A percentile compares a stretch with the other conserved stretches of the same genome.
phyloP scores from a whole-genome alignment of 2,888 invertebrate genomes.

The Erpobdella octoculata region DNA sequence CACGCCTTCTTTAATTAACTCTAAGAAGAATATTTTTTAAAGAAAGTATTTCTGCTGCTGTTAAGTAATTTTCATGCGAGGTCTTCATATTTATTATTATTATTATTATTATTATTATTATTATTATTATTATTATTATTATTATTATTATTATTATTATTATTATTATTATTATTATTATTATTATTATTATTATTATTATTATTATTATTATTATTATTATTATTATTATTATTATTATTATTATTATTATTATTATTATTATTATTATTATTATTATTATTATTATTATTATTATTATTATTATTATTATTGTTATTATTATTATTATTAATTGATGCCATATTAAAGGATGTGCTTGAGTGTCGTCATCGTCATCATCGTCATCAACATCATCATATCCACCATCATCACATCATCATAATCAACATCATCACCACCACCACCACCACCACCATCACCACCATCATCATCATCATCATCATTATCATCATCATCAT shows the following conservation, averaged over 20 bases:
- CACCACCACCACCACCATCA: neutral
- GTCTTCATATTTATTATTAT: too few relatives aligned
- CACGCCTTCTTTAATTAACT: too few relatives aligned
- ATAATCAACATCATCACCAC: neutral
- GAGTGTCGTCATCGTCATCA: neutral
- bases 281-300: conserved; percentile 20
- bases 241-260: conserved; percentile 21
- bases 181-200: neutral
- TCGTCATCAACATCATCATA: neutral
- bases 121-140: too few relatives aligned
- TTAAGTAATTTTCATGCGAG: too few relatives aligned
- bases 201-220: neutral
- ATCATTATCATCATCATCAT: neutral
- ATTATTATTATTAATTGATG: too few relatives aligned
- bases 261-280: conserved; percentile 22
- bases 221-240: conserved; percentile 21
- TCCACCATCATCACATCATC: neutral
- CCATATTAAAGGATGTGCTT: too few relatives aligned
- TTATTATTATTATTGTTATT: neutral
- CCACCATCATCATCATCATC: neutral
- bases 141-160: too few relatives aligned
- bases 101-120: too few relatives aligned
- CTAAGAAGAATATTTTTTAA: too few relatives aligned
- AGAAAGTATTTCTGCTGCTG: too few relatives aligned
- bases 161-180: neutral